A percentile compares a stretch with the other conserved stretches of the same genome.
Evolutionary conservation across 2,888 invertebrate species (phyloP).

Genomic region (Ophion ventricosus): DNA sequence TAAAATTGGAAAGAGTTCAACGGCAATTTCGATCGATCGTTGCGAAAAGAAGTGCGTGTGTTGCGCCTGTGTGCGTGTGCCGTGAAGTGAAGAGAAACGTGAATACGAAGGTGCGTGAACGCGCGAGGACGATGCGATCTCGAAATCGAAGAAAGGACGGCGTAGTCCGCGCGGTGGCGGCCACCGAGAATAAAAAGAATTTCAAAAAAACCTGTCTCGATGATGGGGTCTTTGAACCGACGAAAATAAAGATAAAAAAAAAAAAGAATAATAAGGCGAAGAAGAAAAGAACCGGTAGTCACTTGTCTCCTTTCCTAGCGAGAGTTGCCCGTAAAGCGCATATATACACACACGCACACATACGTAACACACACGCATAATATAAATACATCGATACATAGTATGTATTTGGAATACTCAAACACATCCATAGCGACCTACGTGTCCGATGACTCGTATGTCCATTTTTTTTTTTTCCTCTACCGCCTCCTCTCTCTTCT

Average conservation of each 20-base stretch:
- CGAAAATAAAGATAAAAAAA: conserved; percentile 45
- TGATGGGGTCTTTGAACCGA: conserved; percentile 64
- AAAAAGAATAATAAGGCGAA: background rate
- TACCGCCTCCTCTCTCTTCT: background rate
- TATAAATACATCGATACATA: no score
- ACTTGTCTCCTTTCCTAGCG: conserved; percentile 36
- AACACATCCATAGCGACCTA: background rate
- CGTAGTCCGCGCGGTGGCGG: background rate
- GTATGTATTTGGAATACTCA: no score
- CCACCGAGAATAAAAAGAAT: conserved; percentile 36
- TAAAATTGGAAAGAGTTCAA: no score
- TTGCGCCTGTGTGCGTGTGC: background rate
- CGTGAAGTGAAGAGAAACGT: background rate
- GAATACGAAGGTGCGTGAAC: background rate
- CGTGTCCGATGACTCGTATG: conserved; percentile 7
- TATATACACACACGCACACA: background rate
- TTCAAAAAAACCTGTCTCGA: conserved; percentile 52
- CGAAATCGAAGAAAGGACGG: background rate
- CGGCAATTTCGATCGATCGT: no score
- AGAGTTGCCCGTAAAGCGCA: background rate
- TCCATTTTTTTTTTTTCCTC: background rate
- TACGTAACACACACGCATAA: background rate
- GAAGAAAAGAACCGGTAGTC: conserved; percentile 45
- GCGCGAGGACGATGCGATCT: background rate
- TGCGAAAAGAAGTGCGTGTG: background rate